phyloP scores from a whole-genome alignment of 2,113 vertebrate species.

The Hypocryptadius cinnamomeus region DNA sequence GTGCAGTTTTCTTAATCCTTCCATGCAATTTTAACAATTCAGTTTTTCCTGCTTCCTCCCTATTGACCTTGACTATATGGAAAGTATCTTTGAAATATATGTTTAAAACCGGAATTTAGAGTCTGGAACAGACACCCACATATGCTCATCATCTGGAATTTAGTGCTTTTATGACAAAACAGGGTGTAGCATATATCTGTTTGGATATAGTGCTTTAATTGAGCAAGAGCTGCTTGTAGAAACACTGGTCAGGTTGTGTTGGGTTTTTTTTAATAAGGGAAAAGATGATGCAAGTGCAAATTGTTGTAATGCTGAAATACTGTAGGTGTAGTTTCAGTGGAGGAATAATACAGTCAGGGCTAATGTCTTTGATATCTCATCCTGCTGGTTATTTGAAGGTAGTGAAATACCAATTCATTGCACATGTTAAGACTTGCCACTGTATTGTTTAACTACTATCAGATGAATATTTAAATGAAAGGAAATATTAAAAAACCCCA shows the following conservation, averaged over 20 bases:
- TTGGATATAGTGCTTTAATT: neutral
- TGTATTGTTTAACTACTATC: neutral
- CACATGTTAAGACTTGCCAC: neutral
- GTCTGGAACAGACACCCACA: neutral
- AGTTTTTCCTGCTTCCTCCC: neutral
- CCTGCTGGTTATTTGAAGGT: neutral
- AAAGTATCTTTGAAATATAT: neutral
- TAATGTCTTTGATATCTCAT: neutral
- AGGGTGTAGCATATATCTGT: neutral
- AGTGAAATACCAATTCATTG: neutral
- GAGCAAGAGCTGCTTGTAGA: slow-evolving; percentile 14
- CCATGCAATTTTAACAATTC: neutral
- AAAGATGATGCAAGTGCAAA: slow-evolving; percentile 40
- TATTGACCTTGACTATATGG: neutral
- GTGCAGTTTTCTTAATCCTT: neutral
- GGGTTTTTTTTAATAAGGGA: neutral
- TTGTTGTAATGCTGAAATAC: neutral
- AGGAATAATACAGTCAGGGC: neutral
- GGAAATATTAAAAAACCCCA: neutral
- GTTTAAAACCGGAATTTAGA: neutral
- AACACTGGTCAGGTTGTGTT: neutral
- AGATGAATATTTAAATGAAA: neutral
- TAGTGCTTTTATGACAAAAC: neutral
- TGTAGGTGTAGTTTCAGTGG: slow-evolving; percentile 22
- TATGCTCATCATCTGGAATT: neutral